Base-by-base conservation (phyloP, 2,797 vertebrate genomes). In the Lacerta viridis region DNA sequence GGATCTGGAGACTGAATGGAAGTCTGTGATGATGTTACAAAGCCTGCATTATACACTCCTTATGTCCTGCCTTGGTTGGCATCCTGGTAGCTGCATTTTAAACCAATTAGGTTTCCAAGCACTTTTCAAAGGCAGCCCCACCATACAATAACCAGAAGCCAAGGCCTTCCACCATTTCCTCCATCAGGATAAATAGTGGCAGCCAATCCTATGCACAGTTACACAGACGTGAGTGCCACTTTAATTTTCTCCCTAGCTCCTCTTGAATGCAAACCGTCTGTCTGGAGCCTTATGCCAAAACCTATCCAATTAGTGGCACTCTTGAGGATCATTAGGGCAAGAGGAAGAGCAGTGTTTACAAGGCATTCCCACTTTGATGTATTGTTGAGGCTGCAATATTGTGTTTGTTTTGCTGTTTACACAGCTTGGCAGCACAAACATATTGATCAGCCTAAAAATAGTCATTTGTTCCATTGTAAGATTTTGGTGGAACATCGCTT, bases 381-480 rank as follows among this genome's bases (percentile, higher is more conserved):
- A 33, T 81, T 80, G 90, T 91, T 88, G 50, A 92, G 86, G 88
- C 80, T 87, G 66, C 66, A 93, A n/a, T 0, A 11, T 86, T 93
- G 88, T 80, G 66, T 85, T 82, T 88, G 43, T 76, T 86, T 87
- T 93, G 72, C 92, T 96, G 71, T 92, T 80, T 66, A 85, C 68
- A 93, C 75, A 85, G 68, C 36, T 71, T 29, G 89, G 78, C 78
- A 76, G 83, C 43, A 78, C 93, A 86, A 89, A 89, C 89, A 87
- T 59, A 88, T 43, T 92, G 80, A 46, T 75, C 72, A 74, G 29
- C 74, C 43, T 87, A 83, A 81, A 87, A 94, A 86, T 1, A 91
- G 83, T 84, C 94, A 92, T 91, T 90, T 91, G 89, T 5, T n/a
- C 84, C 82, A 36, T 95, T 94, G 59, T 29, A 68, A 69, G n/a